Percentiles rank a stretch among this genome's conserved stretches.
Evolutionary conservation across 2,113 vertebrate species (phyloP).

Genomic region (Oncorhynchus masou): DNA sequence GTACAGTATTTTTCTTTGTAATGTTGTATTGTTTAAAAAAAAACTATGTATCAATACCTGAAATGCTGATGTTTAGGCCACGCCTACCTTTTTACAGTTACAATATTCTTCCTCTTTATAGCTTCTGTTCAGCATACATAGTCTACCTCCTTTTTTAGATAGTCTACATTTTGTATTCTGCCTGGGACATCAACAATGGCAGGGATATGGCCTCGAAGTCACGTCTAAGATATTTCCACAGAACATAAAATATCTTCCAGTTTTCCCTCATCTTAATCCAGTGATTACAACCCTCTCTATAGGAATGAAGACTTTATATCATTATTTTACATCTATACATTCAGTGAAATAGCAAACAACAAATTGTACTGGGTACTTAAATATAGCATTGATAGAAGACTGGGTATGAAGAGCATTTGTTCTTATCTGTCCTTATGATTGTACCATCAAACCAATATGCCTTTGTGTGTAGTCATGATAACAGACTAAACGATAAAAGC

Average conservation of each 20-base stretch:
- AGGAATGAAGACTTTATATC: slow-evolving; percentile 33
- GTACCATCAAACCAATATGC: slow-evolving; percentile 62
- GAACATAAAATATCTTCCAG: slow-evolving; percentile 2
- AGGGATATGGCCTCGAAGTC: no score
- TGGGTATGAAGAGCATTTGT: slow-evolving; percentile 47
- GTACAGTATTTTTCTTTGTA: no score
- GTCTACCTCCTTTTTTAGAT: no score
- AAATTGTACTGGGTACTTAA: slow-evolving; percentile 38
- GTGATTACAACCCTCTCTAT: slow-evolving; percentile 43
- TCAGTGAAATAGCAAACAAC: slow-evolving; percentile 39
- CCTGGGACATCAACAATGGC: no score
- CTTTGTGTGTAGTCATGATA: slow-evolving; percentile 30
- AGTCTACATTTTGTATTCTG: no score
- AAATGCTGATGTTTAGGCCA: no score
- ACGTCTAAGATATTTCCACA: background rate
- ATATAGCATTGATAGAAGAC: slow-evolving; percentile 46
- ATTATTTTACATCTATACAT: slow-evolving; percentile 42
- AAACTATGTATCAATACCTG: no score
- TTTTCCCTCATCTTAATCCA: slow-evolving; percentile 35
- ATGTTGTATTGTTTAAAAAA: no score
- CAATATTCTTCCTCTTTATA: no score
- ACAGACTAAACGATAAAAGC: slow-evolving; percentile 24
- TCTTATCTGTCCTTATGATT: slow-evolving; percentile 59
- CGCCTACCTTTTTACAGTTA: no score
- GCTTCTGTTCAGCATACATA: no score